Evolutionary conservation across 2,888 invertebrate species (phyloP), one percentile per base, ranked within the genome.

Genomic region (Chamaedrilus cognettii): DNA sequence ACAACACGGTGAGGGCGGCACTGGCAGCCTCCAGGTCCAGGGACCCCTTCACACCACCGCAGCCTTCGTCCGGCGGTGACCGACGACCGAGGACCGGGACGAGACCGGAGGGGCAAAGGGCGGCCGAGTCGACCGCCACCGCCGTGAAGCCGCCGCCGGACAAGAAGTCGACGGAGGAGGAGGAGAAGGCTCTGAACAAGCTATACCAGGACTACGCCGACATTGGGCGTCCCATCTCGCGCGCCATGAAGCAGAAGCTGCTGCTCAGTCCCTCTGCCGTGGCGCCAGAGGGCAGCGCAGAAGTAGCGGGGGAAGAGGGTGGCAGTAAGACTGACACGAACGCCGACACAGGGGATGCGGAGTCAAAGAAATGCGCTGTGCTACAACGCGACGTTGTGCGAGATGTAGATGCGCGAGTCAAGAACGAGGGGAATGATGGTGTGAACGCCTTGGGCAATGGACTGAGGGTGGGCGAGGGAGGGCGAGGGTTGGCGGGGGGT

Each of bases 131-230:
- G n/a, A 31, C 60, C 1, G 0, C 23, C 2, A 28, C 7, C 19
- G n/a, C 60, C 2, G 55, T 60, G 15, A 52, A 35, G n/a, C 59
- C 49, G 52, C 7, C 55, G 5, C 31, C 35, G 4, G 64, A 64
- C 23, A 68, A 68, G 35, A 68, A 68, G 52, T 26, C 64, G 32
- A 49, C 32, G 30, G 68, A 68, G 42, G 51, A 68, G 50, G 68
- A 68, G 3, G 7, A 52, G 19, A 59, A 57, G 3, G 68, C 65
- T 32, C 32, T 68, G 60, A 64, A 68, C 30, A 64, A 68, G 49
- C 32, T 68, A 32, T 68, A 68, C 32, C 56, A 64, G 32, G 64
- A 68, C 26, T 60, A 65, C 23, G 68, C 68, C 30, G 68, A 64
- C 28, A 68, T 68, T n/a, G 68, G 68, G 3, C 57, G 68, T 7